A percentile compares a stretch with the other conserved stretches of the same genome.
Evolutionary conservation across 2,888 invertebrate species (phyloP).

Genomic region (Sympetrum striolatum): DNA sequence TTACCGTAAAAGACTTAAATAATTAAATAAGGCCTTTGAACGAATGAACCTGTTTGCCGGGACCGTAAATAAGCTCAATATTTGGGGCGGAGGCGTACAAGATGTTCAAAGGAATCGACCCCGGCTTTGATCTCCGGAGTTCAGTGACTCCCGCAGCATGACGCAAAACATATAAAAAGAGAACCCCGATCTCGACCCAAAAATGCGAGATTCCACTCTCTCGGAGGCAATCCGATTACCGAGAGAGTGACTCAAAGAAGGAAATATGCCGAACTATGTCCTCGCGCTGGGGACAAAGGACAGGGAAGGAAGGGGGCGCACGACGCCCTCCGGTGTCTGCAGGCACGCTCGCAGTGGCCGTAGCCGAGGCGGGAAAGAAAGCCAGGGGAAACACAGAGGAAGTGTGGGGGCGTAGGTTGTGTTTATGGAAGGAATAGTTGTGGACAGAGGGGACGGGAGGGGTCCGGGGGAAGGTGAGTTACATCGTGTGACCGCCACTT

Average conservation of each 20-base stretch:
- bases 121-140: too few relatives aligned
- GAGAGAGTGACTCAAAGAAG: neutral
- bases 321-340: neutral
- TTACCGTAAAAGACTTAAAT: too few relatives aligned
- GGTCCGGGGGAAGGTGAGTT: neutral
- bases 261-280: neutral
- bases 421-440: neutral
- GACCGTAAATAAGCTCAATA: too few relatives aligned
- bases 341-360: neutral
- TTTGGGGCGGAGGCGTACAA: too few relatives aligned
- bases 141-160: too few relatives aligned
- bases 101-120: too few relatives aligned
- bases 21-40: too few relatives aligned
- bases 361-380: neutral
- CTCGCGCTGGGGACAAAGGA: neutral
- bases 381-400: neutral
- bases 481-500: neutral
- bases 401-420: neutral
- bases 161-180: too few relatives aligned
- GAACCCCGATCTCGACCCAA: neutral
- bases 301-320: neutral
- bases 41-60: too few relatives aligned
- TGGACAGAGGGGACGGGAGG: neutral
- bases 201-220: neutral
- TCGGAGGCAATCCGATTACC: neutral